A percentile compares a stretch with the other conserved stretches of the same genome.
Evolutionary conservation across 2,888 invertebrate genomes (phyloP).

Genomic region (Epirrita christyi): DNA sequence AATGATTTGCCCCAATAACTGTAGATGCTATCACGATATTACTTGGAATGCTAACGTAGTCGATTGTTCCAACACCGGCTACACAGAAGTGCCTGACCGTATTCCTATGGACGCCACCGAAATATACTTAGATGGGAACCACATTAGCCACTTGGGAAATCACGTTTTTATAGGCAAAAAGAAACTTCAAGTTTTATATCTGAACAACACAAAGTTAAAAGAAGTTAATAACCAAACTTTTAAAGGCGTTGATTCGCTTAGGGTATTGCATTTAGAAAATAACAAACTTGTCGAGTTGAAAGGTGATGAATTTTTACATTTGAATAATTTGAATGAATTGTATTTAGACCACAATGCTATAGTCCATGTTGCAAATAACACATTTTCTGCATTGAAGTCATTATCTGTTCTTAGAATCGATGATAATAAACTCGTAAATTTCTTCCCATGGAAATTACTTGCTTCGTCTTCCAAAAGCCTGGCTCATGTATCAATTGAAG

Average conservation of each 20-base stretch:
- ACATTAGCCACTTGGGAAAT: slow-evolving; percentile 90
- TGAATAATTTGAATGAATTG: slow-evolving; percentile 89
- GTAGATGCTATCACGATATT: slow-evolving; percentile 94
- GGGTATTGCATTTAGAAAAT: slow-evolving; percentile 91
- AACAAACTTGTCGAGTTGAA: slow-evolving; percentile 90
- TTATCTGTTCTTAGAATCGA: slow-evolving; percentile 90
- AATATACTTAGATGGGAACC: slow-evolving; percentile 93
- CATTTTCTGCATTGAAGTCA: slow-evolving; percentile 90
- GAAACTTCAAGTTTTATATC: slow-evolving; percentile 89
- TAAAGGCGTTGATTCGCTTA: slow-evolving; percentile 90
- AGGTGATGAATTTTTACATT: slow-evolving; percentile 91
- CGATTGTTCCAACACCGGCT: slow-evolving; percentile 91
- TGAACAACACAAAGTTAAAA: slow-evolving; percentile 90
- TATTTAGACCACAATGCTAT: slow-evolving; percentile 93
- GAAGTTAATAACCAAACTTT: slow-evolving; percentile 92
- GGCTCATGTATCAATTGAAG: slow-evolving; percentile 89
- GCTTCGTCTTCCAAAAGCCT: slow-evolving; percentile 85
- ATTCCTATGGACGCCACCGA: slow-evolving; percentile 96
- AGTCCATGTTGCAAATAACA: slow-evolving; percentile 89
- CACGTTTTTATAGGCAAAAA: slow-evolving; percentile 95
- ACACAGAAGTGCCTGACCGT: slow-evolving; percentile 89
- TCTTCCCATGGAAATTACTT: slow-evolving; percentile 89
- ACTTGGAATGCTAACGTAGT: slow-evolving; percentile 94
- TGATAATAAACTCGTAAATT: slow-evolving; percentile 90
- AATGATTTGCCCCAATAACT: slow-evolving; percentile 94